Evolutionary conservation across 2,797 vertebrate species (phyloP), one percentile per base, ranked within the genome.

Genomic region (Ptychadena robeensis): DNA sequence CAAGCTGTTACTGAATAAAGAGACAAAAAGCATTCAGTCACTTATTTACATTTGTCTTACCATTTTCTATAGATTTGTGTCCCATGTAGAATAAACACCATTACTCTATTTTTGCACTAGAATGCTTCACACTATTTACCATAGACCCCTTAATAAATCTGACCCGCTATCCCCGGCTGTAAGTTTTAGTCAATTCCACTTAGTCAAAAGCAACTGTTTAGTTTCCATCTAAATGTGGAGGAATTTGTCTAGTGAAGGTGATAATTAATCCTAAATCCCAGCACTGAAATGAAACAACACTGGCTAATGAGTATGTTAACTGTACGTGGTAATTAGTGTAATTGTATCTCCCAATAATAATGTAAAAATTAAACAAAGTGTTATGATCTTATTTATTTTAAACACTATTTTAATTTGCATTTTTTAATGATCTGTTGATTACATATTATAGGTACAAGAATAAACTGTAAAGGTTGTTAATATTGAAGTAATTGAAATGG

Each of bases 231-330:
- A 32, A 27, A 32, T 48, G 63, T 53, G 22, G 74, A 67, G 65
- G 30, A 67, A 76, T 44, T 32, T 67, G 63, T 53, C 74, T 66
- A 40, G 30, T 25, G 48, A 53, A 67, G 30, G 32, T 31, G 31
- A 67, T 68, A 67, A 78, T 78, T 78, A 68, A 78, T 78, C 64
- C 25, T 48, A 78, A 68, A 78, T 78, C 64, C 37, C 75, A 28
- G 31, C 61, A 10, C n/a, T 53, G 40, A 64, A 76, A 67, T 66
- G 11, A 78, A 53, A 78, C 40, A 34, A 30, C 30, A 27, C 10
- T 15, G 37, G n/a, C 14, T 77, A 66, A 77, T 35, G 75, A 68
- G 40, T 31, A 38, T 11, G n/a, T 7, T 35, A 78, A 78, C 25
- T 57, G 75, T 65, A 35, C 27, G 15, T 28, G 44, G 75, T 78